phyloP scores from a whole-genome alignment of 2,113 vertebrate genomes.

The Paramormyrops kingsleyae region DNA sequence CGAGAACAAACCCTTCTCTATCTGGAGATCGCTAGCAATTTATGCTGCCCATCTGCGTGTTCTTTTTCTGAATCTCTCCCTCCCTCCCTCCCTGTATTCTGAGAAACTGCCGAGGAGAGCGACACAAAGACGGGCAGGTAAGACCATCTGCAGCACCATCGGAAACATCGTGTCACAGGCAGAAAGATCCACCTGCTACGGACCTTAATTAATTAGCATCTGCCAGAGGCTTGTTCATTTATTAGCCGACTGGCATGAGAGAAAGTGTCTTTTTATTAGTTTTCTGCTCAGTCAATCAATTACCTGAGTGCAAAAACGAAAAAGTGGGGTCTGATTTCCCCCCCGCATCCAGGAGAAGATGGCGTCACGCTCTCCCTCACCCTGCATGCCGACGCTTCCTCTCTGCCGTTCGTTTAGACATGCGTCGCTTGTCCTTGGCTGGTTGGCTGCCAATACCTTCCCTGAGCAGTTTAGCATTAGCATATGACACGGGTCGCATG shows the following conservation, averaged over 20 bases:
- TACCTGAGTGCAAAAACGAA: background rate
- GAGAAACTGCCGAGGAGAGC: background rate
- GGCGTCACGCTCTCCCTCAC: background rate
- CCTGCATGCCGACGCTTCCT: background rate
- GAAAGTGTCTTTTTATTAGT: conserved; percentile 9
- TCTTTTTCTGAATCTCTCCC: background rate
- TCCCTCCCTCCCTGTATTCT: background rate
- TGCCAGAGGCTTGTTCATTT: background rate
- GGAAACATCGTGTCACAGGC: background rate
- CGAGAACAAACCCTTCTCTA: background rate
- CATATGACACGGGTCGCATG: background rate
- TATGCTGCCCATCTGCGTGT: background rate
- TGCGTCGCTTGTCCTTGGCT: background rate
- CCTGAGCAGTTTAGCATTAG: background rate
- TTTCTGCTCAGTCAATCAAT: conserved; percentile 6
- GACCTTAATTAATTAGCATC: conserved; percentile 10
- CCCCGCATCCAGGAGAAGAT: background rate
- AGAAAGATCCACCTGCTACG: background rate
- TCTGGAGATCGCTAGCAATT: background rate
- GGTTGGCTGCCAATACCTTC: background rate
- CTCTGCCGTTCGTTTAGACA: background rate
- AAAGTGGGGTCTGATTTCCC: background rate
- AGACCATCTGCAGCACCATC: background rate
- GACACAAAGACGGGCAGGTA: background rate
- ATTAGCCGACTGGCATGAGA: conserved; percentile 3